A percentile compares a stretch with the other conserved stretches of the same genome.
These are phyloP conservation scores for Crypturellus tataupa DNA, from an alignment of 2,797 vertebrate species.

Conservation along the genomic window DNA sequence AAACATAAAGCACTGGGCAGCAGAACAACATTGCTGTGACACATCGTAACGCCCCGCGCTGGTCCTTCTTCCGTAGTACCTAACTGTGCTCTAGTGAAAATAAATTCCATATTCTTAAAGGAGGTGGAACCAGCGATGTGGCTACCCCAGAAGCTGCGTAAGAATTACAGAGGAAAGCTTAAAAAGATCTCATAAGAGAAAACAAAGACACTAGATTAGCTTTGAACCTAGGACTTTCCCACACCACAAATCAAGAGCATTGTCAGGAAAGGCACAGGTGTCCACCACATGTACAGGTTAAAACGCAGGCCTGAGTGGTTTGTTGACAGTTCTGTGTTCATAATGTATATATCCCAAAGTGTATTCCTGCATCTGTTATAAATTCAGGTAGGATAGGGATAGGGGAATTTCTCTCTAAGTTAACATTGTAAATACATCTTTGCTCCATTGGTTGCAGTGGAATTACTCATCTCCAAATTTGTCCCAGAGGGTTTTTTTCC, in stretches of 20 bases:
- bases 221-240: slow-evolving; percentile 65
- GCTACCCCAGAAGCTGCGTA: slow-evolving; percentile 46
- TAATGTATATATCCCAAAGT: slow-evolving; percentile 32
- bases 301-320: slow-evolving; percentile 1
- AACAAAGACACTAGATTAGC: slow-evolving; percentile 56
- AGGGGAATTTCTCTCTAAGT: background rate
- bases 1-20: background rate
- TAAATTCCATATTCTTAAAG: slow-evolving; percentile 39
- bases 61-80: background rate
- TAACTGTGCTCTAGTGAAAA: slow-evolving; percentile 20
- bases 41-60: background rate
- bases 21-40: background rate
- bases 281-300: slow-evolving; percentile 68
- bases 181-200: slow-evolving; percentile 42
- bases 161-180: slow-evolving; percentile 47
- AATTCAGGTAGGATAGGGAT: slow-evolving; percentile 9
- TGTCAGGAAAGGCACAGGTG: slow-evolving; percentile 70
- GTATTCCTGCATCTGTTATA: slow-evolving; percentile 40
- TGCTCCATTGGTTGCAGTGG: background rate
- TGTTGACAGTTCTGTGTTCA: slow-evolving; percentile 60
- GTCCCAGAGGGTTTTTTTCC: background rate
- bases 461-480: background rate
- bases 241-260: slow-evolving; percentile 60
- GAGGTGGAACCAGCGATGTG: background rate
- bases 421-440: background rate